Percentiles rank a stretch among this genome's conserved stretches.
Conservation (phyloP, 2,888 invertebrate species). For the Cataglyphis rosenhaueri region DNA sequence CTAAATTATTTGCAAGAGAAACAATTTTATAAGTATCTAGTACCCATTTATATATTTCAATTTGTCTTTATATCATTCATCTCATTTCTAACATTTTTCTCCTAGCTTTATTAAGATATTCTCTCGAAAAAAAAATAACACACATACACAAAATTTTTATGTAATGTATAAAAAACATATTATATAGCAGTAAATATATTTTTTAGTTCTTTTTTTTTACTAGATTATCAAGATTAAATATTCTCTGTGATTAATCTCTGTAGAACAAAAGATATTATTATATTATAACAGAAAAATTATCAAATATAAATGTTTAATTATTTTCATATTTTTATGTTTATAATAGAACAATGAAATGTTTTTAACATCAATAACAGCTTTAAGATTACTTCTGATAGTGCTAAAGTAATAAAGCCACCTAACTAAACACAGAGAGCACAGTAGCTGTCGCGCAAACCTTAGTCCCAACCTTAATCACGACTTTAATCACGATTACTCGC, state of each 20-base stretch:
- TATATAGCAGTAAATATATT: not conserved
- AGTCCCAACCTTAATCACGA: not conserved
- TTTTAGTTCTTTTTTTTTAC: no score
- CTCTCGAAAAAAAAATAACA: not conserved
- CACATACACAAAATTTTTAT: not conserved
- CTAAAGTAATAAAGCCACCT: not conserved
- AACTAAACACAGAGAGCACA: not conserved
- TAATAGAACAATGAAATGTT: not conserved
- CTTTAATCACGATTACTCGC: conserved; percentile 50
- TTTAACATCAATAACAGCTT: conserved; percentile 1
- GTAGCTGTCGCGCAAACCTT: not conserved
- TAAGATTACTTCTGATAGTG: not conserved
- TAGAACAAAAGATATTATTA: not conserved
- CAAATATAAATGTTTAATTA: not conserved
- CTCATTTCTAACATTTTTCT: not conserved
- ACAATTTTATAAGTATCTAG: not conserved
- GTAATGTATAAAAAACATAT: not conserved
- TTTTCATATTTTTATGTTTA: not conserved
- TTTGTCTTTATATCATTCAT: not conserved
- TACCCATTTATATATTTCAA: not conserved
- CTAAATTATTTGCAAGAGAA: not conserved
- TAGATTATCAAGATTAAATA: not conserved
- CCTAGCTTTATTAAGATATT: not conserved
- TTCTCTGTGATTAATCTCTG: not conserved
- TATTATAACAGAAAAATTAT: not conserved